These are phyloP conservation scores for Nemotelus pantherinus DNA, from an alignment of 2,888 invertebrate genomes.

Conservation along the genomic window DNA sequence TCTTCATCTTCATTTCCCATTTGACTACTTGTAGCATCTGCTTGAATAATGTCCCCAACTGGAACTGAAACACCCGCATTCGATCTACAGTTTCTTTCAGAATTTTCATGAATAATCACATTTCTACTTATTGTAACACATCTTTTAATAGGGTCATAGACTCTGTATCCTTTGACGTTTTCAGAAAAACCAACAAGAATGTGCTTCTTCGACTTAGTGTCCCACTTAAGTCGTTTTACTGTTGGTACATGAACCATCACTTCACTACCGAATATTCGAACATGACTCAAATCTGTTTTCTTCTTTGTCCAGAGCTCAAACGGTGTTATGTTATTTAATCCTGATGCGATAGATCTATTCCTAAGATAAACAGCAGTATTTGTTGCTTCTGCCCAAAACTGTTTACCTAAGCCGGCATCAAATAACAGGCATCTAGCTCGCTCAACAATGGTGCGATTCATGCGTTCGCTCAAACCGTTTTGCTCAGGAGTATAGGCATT, in stretches of 20 bases:
- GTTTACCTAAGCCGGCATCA: no score
- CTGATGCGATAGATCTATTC: constrained; percentile 42
- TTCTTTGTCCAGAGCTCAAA: constrained; percentile 56
- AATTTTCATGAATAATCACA: constrained; percentile 44
- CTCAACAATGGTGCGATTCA: no score
- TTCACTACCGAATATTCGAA: constrained; percentile 60
- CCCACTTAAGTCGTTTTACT: constrained; percentile 53
- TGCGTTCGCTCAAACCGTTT: background rate
- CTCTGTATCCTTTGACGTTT: constrained; percentile 53
- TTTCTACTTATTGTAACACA: constrained; percentile 38
- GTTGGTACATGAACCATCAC: constrained; percentile 57
- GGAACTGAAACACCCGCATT: background rate
- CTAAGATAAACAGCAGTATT: constrained; percentile 51
- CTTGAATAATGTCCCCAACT: background rate
- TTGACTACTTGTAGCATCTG: background rate
- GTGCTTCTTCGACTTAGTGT: constrained; percentile 53
- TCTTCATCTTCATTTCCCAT: background rate
- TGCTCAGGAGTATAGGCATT: background rate
- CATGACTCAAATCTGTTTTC: constrained; percentile 57
- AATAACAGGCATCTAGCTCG: no score
- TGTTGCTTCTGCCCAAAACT: constrained; percentile 50
- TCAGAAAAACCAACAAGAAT: constrained; percentile 59
- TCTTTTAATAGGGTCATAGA: constrained; percentile 45
- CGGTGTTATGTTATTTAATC: constrained; percentile 51
- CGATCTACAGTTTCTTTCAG: constrained; percentile 24